A percentile compares a stretch with the other conserved stretches of the same genome.
phyloP scores from a whole-genome alignment of 2,113 vertebrate species.

The Chaetodon auriga region DNA sequence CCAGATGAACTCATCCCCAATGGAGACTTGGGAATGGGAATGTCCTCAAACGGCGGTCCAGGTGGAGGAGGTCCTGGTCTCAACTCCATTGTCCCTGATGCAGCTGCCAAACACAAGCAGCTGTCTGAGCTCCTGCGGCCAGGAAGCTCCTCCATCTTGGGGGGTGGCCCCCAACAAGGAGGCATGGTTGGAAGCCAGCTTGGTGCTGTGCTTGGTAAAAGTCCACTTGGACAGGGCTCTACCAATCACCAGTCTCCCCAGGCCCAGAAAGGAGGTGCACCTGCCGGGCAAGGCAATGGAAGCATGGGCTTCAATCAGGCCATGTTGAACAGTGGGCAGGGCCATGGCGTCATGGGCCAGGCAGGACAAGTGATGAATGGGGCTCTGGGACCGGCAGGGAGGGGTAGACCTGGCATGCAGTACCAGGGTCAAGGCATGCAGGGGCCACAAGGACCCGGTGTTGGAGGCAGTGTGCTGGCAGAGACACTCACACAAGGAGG shows the following conservation, averaged over 20 bases:
- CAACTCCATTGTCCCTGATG: conserved; percentile 91
- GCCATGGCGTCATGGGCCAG: conserved; percentile 91
- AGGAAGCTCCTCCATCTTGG: conserved; percentile 88
- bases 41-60: conserved; percentile 78
- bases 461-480: conserved; percentile 90
- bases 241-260: conserved; percentile 90
- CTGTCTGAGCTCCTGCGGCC: conserved; percentile 96
- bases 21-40: conserved; percentile 90
- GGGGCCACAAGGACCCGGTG: conserved; percentile 86
- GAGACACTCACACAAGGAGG: conserved; percentile 94
- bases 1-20: conserved; percentile 98
- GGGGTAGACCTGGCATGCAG: conserved; percentile 92
- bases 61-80: conserved; percentile 77
- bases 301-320: conserved; percentile 92
- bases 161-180: conserved; percentile 87
- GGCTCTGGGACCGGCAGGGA: conserved; percentile 89
- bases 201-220: conserved; percentile 90
- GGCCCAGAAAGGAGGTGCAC: conserved; percentile 89
- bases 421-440: conserved; percentile 92
- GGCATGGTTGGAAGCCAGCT: conserved; percentile 88
- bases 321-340: conserved; percentile 93
- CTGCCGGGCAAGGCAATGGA: conserved; percentile 88
- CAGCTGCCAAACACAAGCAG: conserved; percentile 97
- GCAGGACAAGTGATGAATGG: conserved; percentile 96
- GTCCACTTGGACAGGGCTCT: conserved; percentile 89